These are phyloP conservation scores for Luperina testacea DNA, from an alignment of 2,888 invertebrate genomes.

Conservation along the genomic window DNA sequence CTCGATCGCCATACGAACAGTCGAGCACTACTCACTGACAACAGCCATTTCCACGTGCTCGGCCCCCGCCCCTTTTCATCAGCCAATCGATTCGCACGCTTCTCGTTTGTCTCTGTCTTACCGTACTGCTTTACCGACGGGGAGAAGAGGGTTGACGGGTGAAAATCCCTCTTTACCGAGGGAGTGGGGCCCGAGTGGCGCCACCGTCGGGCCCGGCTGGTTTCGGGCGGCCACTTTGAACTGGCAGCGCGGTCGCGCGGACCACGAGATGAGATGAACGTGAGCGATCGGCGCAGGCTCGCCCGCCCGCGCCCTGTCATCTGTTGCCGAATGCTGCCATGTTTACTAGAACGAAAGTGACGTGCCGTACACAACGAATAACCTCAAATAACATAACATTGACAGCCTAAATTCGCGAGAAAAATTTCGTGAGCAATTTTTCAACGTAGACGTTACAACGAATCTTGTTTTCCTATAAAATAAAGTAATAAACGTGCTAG, in stretches of 20 bases:
- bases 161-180: slow-evolving; percentile 70
- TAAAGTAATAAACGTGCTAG: slow-evolving; percentile 56
- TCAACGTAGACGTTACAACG: slow-evolving; percentile 81
- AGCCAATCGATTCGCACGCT: slow-evolving; percentile 86
- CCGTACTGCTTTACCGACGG: slow-evolving; percentile 85
- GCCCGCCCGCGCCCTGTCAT: slow-evolving; percentile 88
- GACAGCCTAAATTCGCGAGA: slow-evolving; percentile 75
- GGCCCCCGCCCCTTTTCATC: slow-evolving; percentile 84
- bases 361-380: slow-evolving; percentile 88
- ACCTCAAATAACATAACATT: slow-evolving; percentile 83
- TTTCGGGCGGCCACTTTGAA: slow-evolving; percentile 75
- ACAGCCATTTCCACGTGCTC: slow-evolving; percentile 85
- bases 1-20: slow-evolving; percentile 74
- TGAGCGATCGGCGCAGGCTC: slow-evolving; percentile 84
- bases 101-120: slow-evolving; percentile 80
- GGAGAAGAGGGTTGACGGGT: slow-evolving; percentile 73
- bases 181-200: slow-evolving; percentile 79
- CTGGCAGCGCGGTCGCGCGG: slow-evolving; percentile 77
- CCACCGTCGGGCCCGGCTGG: slow-evolving; percentile 72
- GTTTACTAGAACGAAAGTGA: slow-evolving; percentile 88
- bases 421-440: slow-evolving; percentile 67
- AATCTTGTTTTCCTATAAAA: slow-evolving; percentile 71
- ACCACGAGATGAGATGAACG: slow-evolving; percentile 84
- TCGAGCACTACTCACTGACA: slow-evolving; percentile 75
- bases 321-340: slow-evolving; percentile 89